phyloP scores from a whole-genome alignment of 2,797 vertebrate species.

The Aphelocoma californica region DNA sequence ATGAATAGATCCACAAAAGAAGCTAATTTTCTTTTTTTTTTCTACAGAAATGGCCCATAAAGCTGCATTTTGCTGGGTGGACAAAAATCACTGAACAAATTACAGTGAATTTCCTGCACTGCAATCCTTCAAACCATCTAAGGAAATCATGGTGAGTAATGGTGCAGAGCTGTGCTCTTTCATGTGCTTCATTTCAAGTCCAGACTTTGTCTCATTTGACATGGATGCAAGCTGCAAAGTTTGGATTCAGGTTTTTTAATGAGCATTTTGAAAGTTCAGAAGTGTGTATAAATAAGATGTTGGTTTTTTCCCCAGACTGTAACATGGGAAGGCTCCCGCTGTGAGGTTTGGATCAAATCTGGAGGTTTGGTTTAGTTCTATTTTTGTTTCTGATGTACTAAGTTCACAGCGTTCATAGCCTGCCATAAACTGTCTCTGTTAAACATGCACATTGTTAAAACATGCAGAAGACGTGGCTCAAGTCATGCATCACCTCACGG shows the following conservation, averaged over 20 bases:
- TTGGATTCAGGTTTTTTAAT: not conserved
- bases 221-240: not conserved
- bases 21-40: not conserved
- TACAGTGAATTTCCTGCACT: not conserved
- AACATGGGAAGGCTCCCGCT: slow-evolving; percentile 7
- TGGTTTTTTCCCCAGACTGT: not conserved
- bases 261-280: slow-evolving; percentile 4
- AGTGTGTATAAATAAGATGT: not conserved
- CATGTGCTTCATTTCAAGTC: not conserved
- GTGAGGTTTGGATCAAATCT: slow-evolving; percentile 32
- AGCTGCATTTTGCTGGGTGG: not conserved
- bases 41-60: not conserved
- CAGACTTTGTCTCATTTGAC: not conserved
- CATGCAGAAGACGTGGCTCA: slow-evolving; percentile 16
- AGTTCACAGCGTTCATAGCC: not conserved
- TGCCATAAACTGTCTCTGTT: not conserved
- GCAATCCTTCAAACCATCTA: not conserved
- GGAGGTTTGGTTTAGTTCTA: slow-evolving; percentile 13
- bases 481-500: not conserved
- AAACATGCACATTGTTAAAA: not conserved
- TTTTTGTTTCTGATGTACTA: slow-evolving; percentile 28
- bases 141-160: not conserved
- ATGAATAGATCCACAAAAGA: not conserved
- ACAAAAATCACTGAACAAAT: not conserved
- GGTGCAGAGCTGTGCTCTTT: not conserved